These are phyloP conservation scores for Sceloporus tristichus DNA, from an alignment of 2,113 vertebrate genomes.

Conservation along the genomic window DNA sequence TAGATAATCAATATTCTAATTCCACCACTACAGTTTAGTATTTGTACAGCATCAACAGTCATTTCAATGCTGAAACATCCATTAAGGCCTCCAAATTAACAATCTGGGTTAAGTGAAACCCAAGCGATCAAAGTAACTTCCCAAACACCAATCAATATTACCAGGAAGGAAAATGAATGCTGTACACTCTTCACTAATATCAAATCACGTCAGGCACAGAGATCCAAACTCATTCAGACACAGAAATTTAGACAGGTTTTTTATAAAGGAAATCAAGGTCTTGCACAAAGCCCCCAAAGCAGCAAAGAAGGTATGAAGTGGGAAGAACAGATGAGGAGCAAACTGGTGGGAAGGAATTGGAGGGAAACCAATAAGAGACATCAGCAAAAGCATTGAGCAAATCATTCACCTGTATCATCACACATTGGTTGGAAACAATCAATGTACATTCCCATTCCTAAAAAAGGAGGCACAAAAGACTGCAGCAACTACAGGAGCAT, in stretches of 20 bases:
- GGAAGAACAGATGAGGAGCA: background rate
- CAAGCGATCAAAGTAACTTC: background rate
- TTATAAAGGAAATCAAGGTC: no score
- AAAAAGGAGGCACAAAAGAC: no score
- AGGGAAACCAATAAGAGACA: background rate
- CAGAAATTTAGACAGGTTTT: background rate
- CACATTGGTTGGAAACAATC: no score
- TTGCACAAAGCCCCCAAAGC: background rate
- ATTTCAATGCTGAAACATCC: background rate
- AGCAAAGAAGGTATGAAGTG: background rate
- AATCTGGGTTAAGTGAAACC: background rate
- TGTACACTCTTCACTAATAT: background rate
- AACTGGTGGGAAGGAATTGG: background rate
- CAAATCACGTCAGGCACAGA: no score
- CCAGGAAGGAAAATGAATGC: background rate
- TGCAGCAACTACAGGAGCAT: no score
- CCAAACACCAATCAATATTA: background rate
- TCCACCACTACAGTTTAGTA: background rate
- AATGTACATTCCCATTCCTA: no score
- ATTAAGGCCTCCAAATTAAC: background rate
- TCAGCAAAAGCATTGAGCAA: background rate
- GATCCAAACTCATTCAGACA: background rate
- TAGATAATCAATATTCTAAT: background rate
- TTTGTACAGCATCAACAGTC: background rate
- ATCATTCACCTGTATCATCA: no score